phyloP scores from a whole-genome alignment of 2,797 vertebrate genomes.

The Eptatretus atami region DNA sequence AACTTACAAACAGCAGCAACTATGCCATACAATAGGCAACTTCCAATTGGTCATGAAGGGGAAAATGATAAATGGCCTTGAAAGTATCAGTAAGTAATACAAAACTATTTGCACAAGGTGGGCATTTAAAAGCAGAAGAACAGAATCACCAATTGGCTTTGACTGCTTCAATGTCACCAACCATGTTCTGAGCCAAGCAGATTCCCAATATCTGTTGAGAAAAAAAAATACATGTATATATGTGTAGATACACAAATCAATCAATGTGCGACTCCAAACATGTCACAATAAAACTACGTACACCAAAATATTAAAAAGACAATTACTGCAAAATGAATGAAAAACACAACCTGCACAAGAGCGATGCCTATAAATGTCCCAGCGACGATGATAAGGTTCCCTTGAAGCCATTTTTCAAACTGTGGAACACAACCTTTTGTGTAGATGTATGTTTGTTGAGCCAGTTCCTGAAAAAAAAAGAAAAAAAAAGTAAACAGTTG shows the following conservation, averaged over 20 bases:
- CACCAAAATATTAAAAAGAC: neutral
- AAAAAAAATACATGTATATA: neutral
- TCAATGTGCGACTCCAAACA: too few species aligned
- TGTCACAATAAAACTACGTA: neutral
- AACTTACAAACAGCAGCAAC: too few species aligned
- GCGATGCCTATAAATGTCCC: slow-evolving; percentile 44
- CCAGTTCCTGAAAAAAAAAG: slow-evolving; percentile 21
- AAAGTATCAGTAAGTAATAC: too few species aligned
- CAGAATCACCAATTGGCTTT: slow-evolving; percentile 54
- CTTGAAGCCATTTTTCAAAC: slow-evolving; percentile 74
- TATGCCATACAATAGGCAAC: too few species aligned
- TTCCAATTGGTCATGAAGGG: too few species aligned
- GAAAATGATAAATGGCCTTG: too few species aligned
- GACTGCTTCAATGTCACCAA: slow-evolving; percentile 50
- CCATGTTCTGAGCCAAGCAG: slow-evolving; percentile 55
- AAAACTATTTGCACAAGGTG: too few species aligned
- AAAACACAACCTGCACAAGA: slow-evolving; percentile 35
- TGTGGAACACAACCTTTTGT: slow-evolving; percentile 64
- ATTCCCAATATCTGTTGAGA: slow-evolving; percentile 43
- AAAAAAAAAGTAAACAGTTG: neutral
- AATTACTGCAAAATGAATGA: accelerated
- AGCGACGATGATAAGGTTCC: slow-evolving; percentile 48
- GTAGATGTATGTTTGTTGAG: slow-evolving; percentile 37
- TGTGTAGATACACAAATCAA: too few species aligned
- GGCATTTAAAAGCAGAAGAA: too few species aligned